Base-by-base conservation (phyloP, 2,888 invertebrate species). In the Tribolium freemani region DNA sequence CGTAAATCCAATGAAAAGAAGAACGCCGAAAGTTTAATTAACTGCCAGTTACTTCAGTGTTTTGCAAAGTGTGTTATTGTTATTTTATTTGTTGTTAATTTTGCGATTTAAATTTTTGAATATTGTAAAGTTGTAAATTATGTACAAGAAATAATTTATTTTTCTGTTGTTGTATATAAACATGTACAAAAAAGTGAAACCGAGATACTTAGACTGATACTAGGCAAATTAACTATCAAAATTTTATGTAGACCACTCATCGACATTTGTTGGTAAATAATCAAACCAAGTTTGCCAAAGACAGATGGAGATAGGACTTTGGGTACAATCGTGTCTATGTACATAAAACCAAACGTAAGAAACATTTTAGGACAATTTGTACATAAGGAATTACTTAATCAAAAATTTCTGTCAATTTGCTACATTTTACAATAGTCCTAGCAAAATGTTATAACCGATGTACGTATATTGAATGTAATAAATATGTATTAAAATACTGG, bases 141-240 rank as follows among this genome's bases (percentile, higher is more conserved):
- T 80, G 81, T 81, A 81, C 77, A 80, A 80, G 78, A 78, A 77
- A 78, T 79, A 78, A 74, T 74, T 74, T 74, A 74, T 74, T 74
- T 75, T 75, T 71, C 73, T 73, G 73, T 73, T 73, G 68, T 63
- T 73, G 63, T 69, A 64, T 72, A 72, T 72, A 74, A 66, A 67
- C 31, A 31, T 70, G 69, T 73, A 70, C 66, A 73, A 64, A 72
- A 46, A 53, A 69, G 30, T 51, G 66, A 83, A 81, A 81, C 77
- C 73, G 80, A 79, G 78, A 79, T 79, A 75, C 74, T 80, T 82
- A 82, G 81, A 82, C 81, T 81, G 82, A 81, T 78, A 80, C 79
- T 77, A 80, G 78, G 77, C 74, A 75, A 76, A 76, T 77, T 73
- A 72, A 75, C 73, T 76, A 76, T 77, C 77, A 73, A 78, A 72